phyloP scores from a whole-genome alignment of 2,113 vertebrate species.

The Nestor notabilis region DNA sequence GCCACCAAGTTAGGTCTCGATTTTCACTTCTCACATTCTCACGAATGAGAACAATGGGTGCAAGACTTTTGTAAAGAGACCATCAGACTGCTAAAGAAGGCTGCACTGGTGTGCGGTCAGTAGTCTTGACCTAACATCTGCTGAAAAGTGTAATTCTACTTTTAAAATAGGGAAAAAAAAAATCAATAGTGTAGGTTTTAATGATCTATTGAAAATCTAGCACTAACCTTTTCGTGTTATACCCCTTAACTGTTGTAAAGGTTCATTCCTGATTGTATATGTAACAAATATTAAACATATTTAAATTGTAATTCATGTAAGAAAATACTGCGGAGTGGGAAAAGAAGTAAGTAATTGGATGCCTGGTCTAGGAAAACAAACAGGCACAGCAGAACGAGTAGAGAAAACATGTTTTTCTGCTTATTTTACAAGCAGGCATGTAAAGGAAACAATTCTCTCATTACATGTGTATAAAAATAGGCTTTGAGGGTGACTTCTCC shows the following conservation, averaged over 20 bases:
- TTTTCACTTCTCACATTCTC: background rate
- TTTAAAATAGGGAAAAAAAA: background rate
- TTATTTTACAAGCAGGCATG: slow-evolving; percentile 21
- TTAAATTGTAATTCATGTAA: background rate
- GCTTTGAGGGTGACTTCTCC: slow-evolving; percentile 13
- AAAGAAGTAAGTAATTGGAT: slow-evolving; percentile 1
- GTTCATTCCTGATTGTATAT: background rate
- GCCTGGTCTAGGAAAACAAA: background rate
- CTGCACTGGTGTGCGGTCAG: background rate
- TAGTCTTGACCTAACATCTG: background rate
- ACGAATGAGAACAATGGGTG: background rate
- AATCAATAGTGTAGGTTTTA: background rate
- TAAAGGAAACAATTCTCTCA: slow-evolving; percentile 28
- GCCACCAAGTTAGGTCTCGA: background rate
- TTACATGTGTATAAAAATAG: slow-evolving; percentile 18
- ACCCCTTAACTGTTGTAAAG: background rate
- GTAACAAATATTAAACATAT: background rate
- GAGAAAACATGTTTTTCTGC: slow-evolving; percentile 26
- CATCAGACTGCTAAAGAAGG: background rate
- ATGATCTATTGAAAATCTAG: background rate
- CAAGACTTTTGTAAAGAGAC: background rate
- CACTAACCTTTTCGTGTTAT: background rate
- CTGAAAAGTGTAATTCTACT: background rate
- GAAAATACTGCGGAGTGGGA: background rate
- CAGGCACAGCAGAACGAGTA: background rate